Percentiles rank a stretch among this genome's conserved stretches.
Evolutionary conservation across 1,140 invertebrate genomes (phyloP).

Genomic region (Bombus sibiricus): DNA sequence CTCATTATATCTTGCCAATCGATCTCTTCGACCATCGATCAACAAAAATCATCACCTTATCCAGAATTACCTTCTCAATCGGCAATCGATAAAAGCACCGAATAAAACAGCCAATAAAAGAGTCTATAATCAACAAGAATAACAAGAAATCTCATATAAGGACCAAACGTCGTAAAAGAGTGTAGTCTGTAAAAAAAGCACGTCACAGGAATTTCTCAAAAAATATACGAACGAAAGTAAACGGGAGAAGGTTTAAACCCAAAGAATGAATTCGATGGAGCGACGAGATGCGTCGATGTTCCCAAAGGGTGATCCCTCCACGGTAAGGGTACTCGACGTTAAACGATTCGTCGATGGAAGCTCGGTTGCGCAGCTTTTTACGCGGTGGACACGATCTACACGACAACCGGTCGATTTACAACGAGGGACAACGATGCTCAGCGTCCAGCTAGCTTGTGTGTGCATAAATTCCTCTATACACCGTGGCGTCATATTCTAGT

Average conservation of each 20-base stretch:
- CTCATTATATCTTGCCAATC: no score
- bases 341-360: slow-evolving; percentile 61
- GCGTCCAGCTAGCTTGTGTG: slow-evolving; percentile 28
- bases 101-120: no score
- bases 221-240: background rate
- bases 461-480: slow-evolving; percentile 53
- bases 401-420: slow-evolving; percentile 57
- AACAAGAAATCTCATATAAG: no score
- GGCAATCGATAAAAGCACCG: no score
- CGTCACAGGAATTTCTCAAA: no score
- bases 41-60: no score
- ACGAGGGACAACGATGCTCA: slow-evolving; percentile 59
- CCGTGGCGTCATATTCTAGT: background rate
- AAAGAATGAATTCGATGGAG: slow-evolving; percentile 1
- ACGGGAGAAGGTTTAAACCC: background rate
- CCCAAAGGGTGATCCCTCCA: background rate
- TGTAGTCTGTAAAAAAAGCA: no score
- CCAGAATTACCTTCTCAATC: no score
- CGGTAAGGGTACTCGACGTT: slow-evolving; percentile 15
- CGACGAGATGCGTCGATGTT: slow-evolving; percentile 11
- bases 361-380: slow-evolving; percentile 56
- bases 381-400: slow-evolving; percentile 46
- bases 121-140: no score
- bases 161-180: no score
- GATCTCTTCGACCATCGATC: no score